A percentile compares a stretch with the other conserved stretches of the same genome.
phyloP scores from a whole-genome alignment of 1,140 invertebrate species.

The Drosophila tropicalis region DNA sequence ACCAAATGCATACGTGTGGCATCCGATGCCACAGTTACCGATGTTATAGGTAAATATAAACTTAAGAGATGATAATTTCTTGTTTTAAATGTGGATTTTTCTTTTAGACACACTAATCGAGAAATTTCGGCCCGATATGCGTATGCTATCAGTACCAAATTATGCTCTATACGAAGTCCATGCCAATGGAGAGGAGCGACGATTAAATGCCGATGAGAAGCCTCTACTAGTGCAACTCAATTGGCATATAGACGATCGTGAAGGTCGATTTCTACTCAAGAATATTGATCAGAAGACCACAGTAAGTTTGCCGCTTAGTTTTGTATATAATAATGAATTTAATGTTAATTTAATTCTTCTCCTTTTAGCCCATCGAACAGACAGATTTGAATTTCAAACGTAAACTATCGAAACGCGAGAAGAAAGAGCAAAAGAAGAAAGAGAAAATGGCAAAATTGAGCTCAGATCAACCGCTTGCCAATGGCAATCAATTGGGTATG shows the following conservation, averaged over 20 bases:
- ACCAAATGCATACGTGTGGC: slow-evolving; percentile 99
- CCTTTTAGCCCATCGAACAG: slow-evolving; percentile 81
- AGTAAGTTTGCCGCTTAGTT: too few relatives aligned
- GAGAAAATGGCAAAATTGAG: slow-evolving; percentile 95
- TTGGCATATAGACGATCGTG: slow-evolving; percentile 99
- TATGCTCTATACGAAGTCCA: slow-evolving; percentile 99
- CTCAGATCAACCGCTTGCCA: slow-evolving; percentile 87
- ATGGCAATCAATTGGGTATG: slow-evolving; percentile 81
- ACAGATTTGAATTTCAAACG: slow-evolving; percentile 87
- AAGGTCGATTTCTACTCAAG: slow-evolving; percentile 97
- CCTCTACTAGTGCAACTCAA: slow-evolving; percentile 99
- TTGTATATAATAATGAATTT: too few relatives aligned
- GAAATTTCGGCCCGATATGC: slow-evolving; percentile 99
- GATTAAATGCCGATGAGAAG: slow-evolving; percentile 94
- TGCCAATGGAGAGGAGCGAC: slow-evolving; percentile 97
- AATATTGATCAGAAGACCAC: slow-evolving; percentile 92
- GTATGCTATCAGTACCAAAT: slow-evolving; percentile 97
- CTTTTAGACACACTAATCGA: slow-evolving; percentile 93
- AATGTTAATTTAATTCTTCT: too few relatives aligned
- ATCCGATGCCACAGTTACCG: slow-evolving; percentile 96
- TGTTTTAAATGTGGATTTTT: neutral
- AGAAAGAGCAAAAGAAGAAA: slow-evolving; percentile 98
- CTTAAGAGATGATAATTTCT: too few relatives aligned
- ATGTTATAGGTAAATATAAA: slow-evolving; percentile 88
- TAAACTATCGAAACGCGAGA: slow-evolving; percentile 99